Percentiles rank a stretch among this genome's conserved stretches.
Conservation (phyloP, 2,888 invertebrate genomes). For the Macrophya alboannulata region DNA sequence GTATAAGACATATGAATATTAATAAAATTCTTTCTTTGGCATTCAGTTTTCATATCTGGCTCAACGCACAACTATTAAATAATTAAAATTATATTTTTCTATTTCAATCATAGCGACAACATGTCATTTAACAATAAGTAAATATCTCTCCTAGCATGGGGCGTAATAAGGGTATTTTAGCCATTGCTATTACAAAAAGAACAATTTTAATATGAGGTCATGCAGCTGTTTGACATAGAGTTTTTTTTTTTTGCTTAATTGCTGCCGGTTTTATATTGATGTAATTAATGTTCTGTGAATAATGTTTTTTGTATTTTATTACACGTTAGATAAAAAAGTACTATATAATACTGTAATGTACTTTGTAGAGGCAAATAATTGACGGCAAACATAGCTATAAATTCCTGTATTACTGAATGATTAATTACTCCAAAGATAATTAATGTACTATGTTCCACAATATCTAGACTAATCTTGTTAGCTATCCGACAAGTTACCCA, state of each 20-base stretch:
- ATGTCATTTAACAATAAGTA: conserved; percentile 6
- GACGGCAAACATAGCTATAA: conserved; percentile 23
- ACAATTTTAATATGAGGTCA: not conserved
- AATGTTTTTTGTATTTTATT: conserved; percentile 41
- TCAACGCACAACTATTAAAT: conserved; percentile 27
- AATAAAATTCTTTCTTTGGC: not conserved
- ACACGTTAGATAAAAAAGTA: not conserved
- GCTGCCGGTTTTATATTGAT: conserved; percentile 11
- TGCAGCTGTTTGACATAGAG: not conserved
- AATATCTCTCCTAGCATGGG: not conserved
- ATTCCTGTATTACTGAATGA: conserved; percentile 54
- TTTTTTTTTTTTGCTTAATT: conserved; percentile 12
- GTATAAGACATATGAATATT: not conserved
- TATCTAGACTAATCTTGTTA: not conserved
- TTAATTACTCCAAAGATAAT: conserved; percentile 51
- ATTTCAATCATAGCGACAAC: conserved; percentile 32
- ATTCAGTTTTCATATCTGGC: conserved; percentile 31
- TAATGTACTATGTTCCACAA: conserved; percentile 25
- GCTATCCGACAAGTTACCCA: not conserved
- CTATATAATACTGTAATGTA: not conserved
- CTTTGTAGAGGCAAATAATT: not conserved
- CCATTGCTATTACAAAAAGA: not conserved
- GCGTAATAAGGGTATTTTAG: not conserved
- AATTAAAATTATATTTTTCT: conserved; percentile 32
- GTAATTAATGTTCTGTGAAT: conserved; percentile 30